Percentiles rank a stretch among this genome's conserved stretches.
phyloP scores from a whole-genome alignment of 2,888 invertebrate genomes.

The Tiliacea citrago region DNA sequence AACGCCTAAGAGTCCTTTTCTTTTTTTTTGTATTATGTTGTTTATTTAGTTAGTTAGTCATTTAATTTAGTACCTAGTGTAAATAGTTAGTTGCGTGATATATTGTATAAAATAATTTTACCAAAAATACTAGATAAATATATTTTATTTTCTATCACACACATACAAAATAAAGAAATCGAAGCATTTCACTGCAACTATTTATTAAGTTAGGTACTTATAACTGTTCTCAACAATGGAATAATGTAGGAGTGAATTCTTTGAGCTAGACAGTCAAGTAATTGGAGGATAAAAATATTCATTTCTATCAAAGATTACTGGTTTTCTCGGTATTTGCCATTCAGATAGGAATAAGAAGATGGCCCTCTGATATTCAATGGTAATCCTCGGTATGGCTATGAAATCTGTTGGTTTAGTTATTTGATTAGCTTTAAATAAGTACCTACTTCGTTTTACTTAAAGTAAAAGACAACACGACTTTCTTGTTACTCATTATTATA shows the following conservation, averaged over 20 bases:
- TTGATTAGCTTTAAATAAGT: not conserved
- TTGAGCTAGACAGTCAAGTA: slow-evolving; percentile 16
- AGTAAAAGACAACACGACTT: too few relatives aligned
- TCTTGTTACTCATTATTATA: too few relatives aligned
- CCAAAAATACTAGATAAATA: not conserved
- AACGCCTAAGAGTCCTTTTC: too few relatives aligned
- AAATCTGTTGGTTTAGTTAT: slow-evolving; percentile 25
- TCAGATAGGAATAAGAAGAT: slow-evolving; percentile 71
- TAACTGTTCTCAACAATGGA: slow-evolving; percentile 21
- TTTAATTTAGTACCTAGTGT: too few relatives aligned
- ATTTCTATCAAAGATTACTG: slow-evolving; percentile 54
- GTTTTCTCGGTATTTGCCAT: slow-evolving; percentile 71
- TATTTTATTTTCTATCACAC: not conserved
- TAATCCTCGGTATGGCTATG: slow-evolving; percentile 63
- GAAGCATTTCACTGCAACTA: not conserved
- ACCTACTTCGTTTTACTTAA: too few relatives aligned
- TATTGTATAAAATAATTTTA: too few relatives aligned
- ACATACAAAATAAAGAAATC: not conserved
- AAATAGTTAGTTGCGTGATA: too few relatives aligned
- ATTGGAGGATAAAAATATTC: slow-evolving; percentile 42
- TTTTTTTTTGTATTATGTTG: too few relatives aligned
- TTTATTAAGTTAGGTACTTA: too few relatives aligned
- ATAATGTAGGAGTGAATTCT: slow-evolving; percentile 7
- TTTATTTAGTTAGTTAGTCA: too few relatives aligned
- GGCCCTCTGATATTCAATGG: slow-evolving; percentile 69